Conservation (phyloP, 2,888 invertebrate genomes). For the Heterodera filipjevi region DNA sequence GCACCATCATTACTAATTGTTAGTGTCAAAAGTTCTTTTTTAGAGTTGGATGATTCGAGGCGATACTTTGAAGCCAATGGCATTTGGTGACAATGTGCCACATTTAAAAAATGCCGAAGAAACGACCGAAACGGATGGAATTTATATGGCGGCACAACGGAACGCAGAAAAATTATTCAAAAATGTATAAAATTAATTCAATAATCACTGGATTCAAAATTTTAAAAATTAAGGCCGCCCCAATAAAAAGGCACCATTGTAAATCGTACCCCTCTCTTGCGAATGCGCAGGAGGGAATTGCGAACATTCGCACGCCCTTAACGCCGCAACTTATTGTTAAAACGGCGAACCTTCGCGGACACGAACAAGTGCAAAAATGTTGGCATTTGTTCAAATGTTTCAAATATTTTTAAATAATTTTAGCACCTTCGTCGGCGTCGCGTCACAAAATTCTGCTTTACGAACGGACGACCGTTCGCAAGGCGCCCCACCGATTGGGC, state of each 20-base stretch:
- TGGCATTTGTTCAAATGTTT: background rate
- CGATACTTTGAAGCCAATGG: constrained; percentile 9
- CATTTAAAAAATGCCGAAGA: constrained; percentile 8
- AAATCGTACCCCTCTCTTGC: background rate
- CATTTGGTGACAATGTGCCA: background rate
- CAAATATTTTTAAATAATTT: background rate
- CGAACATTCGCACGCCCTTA: background rate
- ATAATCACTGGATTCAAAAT: constrained; percentile 1
- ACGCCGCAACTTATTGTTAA: background rate
- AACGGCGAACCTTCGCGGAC: constrained; percentile 2
- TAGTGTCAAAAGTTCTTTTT: background rate
- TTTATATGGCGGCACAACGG: constrained; percentile 25
- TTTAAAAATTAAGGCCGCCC: background rate
- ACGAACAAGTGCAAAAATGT: constrained; percentile 10
- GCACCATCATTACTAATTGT: too few species aligned
- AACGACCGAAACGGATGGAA: constrained; percentile 10
- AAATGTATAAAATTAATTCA: background rate
- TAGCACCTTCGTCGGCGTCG: constrained; percentile 5
- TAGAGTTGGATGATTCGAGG: constrained; percentile 27
- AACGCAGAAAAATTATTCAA: constrained; percentile 26
- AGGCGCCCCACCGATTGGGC: constrained; percentile 23
- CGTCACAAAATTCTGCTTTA: constrained; percentile 15
- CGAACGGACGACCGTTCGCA: constrained; percentile 12
- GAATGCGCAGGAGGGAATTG: background rate
- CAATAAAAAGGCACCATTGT: constrained; percentile 15